Conservation (phyloP, 2,888 invertebrate species). For the Tenthredo amoena region DNA sequence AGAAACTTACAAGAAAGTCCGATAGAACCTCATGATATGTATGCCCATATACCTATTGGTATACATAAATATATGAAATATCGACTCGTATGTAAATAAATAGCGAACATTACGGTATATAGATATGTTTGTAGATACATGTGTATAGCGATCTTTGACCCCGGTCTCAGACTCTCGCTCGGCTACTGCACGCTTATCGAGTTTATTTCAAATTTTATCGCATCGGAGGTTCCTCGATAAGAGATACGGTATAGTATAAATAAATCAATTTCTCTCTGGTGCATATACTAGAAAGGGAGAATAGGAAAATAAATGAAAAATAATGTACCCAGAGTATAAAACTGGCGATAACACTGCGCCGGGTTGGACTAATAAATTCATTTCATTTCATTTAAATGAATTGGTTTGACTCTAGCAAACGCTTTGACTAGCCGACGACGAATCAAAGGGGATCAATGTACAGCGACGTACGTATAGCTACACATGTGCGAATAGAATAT, state of each 20-base stretch:
- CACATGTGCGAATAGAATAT: background rate
- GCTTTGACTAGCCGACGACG: constrained; percentile 21
- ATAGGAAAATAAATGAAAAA: constrained; percentile 44
- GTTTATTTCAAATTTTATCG: constrained; percentile 22
- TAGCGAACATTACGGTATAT: constrained; percentile 10
- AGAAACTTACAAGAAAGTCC: background rate
- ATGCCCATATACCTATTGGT: too few relatives aligned
- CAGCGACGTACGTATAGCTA: background rate
- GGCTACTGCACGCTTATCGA: constrained; percentile 5
- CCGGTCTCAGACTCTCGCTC: background rate
- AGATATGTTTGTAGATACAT: background rate
- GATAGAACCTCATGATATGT: background rate
- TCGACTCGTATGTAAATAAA: background rate
- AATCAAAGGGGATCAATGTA: background rate
- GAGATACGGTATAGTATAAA: constrained; percentile 15
- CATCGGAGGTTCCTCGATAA: background rate
- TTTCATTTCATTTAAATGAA: constrained; percentile 68
- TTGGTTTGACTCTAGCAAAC: constrained; percentile 64
- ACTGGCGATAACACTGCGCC: constrained; percentile 65
- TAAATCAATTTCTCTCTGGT: constrained; percentile 28
- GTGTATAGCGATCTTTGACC: constrained; percentile 20
- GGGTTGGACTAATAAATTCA: constrained; percentile 61
- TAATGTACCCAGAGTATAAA: constrained; percentile 58
- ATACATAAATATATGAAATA: background rate
- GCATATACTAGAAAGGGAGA: constrained; percentile 2